These are phyloP conservation scores for Helostoma temminkii DNA, from an alignment of 2,797 vertebrate genomes.

Conservation along the genomic window DNA sequence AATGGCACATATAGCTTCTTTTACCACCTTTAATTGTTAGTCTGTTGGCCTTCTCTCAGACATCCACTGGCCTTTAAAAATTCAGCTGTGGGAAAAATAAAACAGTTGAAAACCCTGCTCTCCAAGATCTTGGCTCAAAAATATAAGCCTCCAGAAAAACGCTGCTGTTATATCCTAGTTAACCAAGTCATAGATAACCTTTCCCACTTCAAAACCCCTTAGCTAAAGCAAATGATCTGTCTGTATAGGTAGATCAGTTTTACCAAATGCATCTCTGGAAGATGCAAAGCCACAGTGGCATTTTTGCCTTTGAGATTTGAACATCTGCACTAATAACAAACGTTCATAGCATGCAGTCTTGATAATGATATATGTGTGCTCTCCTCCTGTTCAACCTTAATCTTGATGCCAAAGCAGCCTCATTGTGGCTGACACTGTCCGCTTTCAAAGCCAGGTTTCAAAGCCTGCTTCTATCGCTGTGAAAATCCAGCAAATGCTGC, in stretches of 20 bases:
- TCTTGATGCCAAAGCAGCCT: conserved; percentile 51
- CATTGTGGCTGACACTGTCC: conserved; percentile 51
- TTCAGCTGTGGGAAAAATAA: not conserved
- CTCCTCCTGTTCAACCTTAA: conserved; percentile 51
- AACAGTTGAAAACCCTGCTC: not conserved
- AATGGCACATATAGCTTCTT: not conserved
- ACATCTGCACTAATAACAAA: conserved; percentile 41
- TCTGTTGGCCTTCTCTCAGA: conserved; percentile 31
- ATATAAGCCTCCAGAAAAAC: conserved; percentile 10
- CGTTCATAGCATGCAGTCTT: conserved; percentile 37
- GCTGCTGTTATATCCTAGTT: not conserved
- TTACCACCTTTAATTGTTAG: conserved; percentile 38
- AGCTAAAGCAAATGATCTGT: conserved; percentile 24
- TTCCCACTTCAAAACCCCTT: conserved; percentile 29
- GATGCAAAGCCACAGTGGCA: conserved; percentile 17
- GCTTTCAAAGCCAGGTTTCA: conserved; percentile 67
- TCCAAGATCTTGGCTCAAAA: not conserved
- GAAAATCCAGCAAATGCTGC: conserved; percentile 64
- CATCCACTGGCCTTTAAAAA: conserved; percentile 34
- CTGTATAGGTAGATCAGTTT: conserved; percentile 37
- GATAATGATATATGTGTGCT: conserved; percentile 40
- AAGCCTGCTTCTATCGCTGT: conserved; percentile 49
- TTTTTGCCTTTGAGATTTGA: conserved; percentile 38
- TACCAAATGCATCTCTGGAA: conserved; percentile 1
- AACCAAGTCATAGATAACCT: conserved; percentile 21